Evolutionary conservation across 1,140 invertebrate genomes (phyloP).

Genomic region (Orussus abietinus): DNA sequence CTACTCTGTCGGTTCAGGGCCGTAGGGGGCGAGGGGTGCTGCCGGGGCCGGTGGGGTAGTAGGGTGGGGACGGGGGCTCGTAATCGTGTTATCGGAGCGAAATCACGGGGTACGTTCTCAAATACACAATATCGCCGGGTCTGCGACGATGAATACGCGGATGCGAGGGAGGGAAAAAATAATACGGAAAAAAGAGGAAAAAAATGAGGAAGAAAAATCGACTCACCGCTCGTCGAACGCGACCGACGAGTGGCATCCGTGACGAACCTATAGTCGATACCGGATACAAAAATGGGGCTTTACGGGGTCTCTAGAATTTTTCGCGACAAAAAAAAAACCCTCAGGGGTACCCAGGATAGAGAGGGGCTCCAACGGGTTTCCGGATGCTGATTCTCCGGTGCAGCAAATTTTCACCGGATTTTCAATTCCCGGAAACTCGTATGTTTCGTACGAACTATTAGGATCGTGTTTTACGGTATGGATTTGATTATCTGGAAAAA

Average conservation of each 20-base stretch:
- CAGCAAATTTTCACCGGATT: too few relatives aligned
- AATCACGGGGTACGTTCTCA: conserved; percentile 49
- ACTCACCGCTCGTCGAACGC: conserved; percentile 24
- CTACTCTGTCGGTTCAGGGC: conserved; percentile 38
- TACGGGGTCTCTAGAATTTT: conserved; percentile 23
- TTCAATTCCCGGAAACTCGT: too few relatives aligned
- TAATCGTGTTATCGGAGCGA: conserved; percentile 48
- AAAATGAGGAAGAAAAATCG: conserved; percentile 11
- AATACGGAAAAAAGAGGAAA: conserved; percentile 15
- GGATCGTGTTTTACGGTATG: too few relatives aligned
- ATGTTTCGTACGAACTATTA: too few relatives aligned
- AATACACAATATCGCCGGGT: conserved; percentile 30
- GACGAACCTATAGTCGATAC: background rate
- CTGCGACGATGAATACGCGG: too few relatives aligned
- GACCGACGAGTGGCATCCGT: conserved; percentile 21
- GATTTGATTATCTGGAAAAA: too few relatives aligned
- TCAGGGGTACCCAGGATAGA: too few relatives aligned
- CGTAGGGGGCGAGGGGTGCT: conserved; percentile 23
- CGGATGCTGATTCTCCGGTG: too few relatives aligned
- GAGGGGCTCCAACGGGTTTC: too few relatives aligned
- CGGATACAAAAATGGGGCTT: too few relatives aligned
- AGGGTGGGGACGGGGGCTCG: conserved; percentile 27
- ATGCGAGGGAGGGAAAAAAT: conserved; percentile 6
- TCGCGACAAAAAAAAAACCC: conserved; percentile 5
- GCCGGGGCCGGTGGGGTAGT: conserved; percentile 20